Evolutionary conservation across 2,888 invertebrate species (phyloP).

Genomic region (Ypsolopha scabrella): DNA sequence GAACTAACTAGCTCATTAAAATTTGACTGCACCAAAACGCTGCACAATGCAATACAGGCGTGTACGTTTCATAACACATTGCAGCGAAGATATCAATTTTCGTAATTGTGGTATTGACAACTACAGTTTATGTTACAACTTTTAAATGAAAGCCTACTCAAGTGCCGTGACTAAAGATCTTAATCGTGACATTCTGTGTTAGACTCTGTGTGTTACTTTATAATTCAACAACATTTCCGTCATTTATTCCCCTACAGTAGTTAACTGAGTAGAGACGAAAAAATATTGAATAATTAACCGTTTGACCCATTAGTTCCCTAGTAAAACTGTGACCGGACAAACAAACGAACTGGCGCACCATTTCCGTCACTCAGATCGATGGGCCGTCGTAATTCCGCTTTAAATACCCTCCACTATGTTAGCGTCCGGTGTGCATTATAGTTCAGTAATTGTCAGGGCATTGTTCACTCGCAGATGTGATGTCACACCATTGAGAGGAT

Average conservation of each 20-base stretch:
- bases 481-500: conserved; percentile 14
- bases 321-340: neutral
- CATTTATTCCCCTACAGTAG: neutral
- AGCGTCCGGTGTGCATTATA: neutral
- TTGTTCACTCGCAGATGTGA: neutral
- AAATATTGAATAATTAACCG: neutral
- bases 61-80: too few species aligned
- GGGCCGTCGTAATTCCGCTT: neutral
- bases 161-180: too few species aligned
- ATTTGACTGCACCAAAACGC: too few species aligned
- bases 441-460: neutral
- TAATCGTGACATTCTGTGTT: neutral
- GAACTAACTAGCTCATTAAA: too few species aligned
- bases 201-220: neutral
- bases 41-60: too few species aligned
- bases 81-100: too few species aligned
- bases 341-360: neutral
- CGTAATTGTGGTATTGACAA: too few species aligned
- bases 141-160: too few species aligned
- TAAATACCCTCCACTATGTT: neutral
- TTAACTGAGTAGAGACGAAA: neutral
- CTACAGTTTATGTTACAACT: too few species aligned
- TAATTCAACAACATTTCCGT: neutral
- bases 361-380: conserved; percentile 1
- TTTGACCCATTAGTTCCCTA: neutral